phyloP scores from a whole-genome alignment of 2,888 invertebrate species.

The Baronia brevicornis region DNA sequence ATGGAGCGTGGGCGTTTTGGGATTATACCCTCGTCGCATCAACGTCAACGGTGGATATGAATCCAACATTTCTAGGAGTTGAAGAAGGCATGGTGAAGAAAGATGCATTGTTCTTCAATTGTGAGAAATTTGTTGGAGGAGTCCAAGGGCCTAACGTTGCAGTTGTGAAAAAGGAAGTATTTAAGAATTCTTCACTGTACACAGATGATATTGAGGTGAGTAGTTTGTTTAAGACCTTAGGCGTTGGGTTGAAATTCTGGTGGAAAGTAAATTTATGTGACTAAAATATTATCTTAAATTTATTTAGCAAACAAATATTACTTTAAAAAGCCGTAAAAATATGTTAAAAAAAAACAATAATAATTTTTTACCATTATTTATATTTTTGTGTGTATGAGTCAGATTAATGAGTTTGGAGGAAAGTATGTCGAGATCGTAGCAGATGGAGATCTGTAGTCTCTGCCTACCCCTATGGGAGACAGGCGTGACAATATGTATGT shows the following conservation, averaged over 20 bases:
- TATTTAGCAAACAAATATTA: not conserved
- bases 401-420: no score
- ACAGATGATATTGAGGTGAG: constrained; percentile 66
- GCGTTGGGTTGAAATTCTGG: no score
- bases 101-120: constrained; percentile 92
- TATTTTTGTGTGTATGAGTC: no score
- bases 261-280: no score
- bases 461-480: no score
- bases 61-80: constrained; percentile 81
- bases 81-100: constrained; percentile 85
- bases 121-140: constrained; percentile 94
- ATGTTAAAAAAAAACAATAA: no score
- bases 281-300: not conserved
- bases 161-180: constrained; percentile 69
- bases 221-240: constrained; percentile 2
- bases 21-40: constrained; percentile 92
- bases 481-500: no score
- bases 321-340: no score
- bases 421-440: no score
- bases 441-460: no score
- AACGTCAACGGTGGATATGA: constrained; percentile 87
- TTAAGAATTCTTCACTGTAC: constrained; percentile 55
- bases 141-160: constrained; percentile 86
- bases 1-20: constrained; percentile 91
- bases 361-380: no score